phyloP scores from a whole-genome alignment of 2,113 vertebrate genomes.

The Riparia riparia region DNA sequence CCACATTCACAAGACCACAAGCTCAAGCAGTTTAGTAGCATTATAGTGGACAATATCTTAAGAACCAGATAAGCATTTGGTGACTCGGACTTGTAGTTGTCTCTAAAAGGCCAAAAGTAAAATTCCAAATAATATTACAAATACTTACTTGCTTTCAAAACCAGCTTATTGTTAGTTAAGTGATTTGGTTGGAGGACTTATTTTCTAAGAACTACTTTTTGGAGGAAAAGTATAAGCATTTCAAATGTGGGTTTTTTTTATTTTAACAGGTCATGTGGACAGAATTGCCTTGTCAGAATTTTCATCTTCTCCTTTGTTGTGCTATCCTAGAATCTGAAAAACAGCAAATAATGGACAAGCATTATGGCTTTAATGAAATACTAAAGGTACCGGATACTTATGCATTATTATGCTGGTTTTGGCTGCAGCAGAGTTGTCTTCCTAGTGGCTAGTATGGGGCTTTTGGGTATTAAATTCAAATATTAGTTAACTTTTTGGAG shows the following conservation, averaged over 20 bases:
- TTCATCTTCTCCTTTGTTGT: constrained; percentile 95
- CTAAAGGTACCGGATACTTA: constrained; percentile 84
- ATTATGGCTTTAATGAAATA: constrained; percentile 96
- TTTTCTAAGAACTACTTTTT: background rate
- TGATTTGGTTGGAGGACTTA: background rate
- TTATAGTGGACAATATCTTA: background rate
- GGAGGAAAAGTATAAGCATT: background rate
- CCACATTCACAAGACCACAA: background rate
- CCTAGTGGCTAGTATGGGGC: background rate
- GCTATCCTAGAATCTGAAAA: constrained; percentile 96
- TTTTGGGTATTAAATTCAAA: background rate
- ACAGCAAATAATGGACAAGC: constrained; percentile 94
- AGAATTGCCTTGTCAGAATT: constrained; percentile 92
- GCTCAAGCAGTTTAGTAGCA: background rate
- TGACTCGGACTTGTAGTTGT: background rate
- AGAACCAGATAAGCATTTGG: background rate
- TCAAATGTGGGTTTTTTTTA: background rate
- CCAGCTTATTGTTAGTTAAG: background rate
- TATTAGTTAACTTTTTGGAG: background rate
- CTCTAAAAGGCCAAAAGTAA: background rate
- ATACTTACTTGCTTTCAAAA: background rate
- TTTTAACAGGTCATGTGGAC: constrained; percentile 94
- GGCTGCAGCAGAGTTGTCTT: background rate
- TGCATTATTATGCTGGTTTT: background rate
- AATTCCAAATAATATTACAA: background rate